Percentiles rank a stretch among this genome's conserved stretches.
Evolutionary conservation across 2,113 vertebrate genomes (phyloP).

Genomic region (Pedionomus torquatus): DNA sequence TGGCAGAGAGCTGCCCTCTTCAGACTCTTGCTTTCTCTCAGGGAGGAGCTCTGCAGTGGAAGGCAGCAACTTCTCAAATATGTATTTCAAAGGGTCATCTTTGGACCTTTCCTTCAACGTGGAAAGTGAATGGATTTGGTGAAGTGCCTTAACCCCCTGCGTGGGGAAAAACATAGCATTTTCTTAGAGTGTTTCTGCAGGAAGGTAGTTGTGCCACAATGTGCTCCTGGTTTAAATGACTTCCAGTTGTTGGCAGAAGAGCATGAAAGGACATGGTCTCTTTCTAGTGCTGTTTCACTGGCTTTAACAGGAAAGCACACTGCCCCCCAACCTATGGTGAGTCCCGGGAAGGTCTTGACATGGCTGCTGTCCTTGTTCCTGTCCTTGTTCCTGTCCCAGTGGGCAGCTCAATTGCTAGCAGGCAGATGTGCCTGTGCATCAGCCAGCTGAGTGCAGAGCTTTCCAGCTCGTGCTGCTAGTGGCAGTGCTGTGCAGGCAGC

Average conservation of each 20-base stretch:
- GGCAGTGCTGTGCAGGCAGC: neutral
- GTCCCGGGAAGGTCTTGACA: accelerated
- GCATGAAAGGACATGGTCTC: neutral
- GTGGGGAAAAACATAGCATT: neutral
- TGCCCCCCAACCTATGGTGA: neutral
- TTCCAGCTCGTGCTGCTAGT: neutral
- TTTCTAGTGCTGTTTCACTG: neutral
- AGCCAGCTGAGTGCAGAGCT: neutral
- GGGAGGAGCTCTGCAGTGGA: neutral
- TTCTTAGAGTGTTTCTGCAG: neutral
- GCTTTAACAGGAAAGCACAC: neutral
- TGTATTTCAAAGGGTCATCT: neutral
- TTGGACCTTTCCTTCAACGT: neutral
- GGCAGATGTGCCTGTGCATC: neutral
- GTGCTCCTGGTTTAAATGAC: neutral
- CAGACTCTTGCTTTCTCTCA: neutral
- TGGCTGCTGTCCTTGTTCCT: neutral
- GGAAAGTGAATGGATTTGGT: neutral
- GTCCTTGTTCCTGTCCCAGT: no score
- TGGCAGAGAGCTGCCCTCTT: neutral
- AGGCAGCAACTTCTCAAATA: neutral
- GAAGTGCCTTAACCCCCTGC: accelerated
- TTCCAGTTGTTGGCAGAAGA: neutral
- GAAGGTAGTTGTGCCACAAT: neutral
- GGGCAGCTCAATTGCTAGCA: no score